Evolutionary conservation across 2,113 vertebrate species (phyloP).

Genomic region (Macrotis lagotis): DNA sequence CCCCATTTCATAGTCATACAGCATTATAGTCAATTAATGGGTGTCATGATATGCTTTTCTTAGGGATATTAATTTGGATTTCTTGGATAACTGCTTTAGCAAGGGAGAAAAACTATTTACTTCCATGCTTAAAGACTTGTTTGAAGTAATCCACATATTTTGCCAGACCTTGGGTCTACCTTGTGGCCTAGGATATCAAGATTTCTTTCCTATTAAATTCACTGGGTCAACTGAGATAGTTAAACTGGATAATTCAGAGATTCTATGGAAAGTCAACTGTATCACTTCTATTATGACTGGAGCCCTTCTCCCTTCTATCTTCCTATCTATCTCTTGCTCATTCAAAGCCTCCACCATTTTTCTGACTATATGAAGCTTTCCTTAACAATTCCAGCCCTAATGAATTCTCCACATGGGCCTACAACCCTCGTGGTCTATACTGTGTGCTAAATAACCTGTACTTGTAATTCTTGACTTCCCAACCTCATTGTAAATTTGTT

Average conservation of each 20-base stretch:
- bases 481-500: background rate
- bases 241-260: background rate
- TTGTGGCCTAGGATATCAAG: background rate
- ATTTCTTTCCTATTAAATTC: background rate
- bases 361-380: background rate
- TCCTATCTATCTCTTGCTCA: background rate
- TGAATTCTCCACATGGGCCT: background rate
- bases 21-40: conserved; percentile 17
- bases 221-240: background rate
- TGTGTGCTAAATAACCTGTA: background rate
- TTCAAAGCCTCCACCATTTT: background rate
- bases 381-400: background rate
- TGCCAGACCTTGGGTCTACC: background rate
- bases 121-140: background rate
- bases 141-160: background rate
- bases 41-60: background rate
- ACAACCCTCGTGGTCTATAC: background rate
- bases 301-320: background rate
- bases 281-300: background rate
- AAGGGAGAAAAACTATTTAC: conserved; percentile 21
- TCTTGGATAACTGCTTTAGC: conserved; percentile 3
- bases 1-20: background rate
- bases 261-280: background rate
- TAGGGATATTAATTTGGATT: background rate
- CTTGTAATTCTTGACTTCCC: background rate